A percentile compares a stretch with the other conserved stretches of the same genome.
These are phyloP conservation scores for Drosophila monieri DNA, from an alignment of 2,888 invertebrate genomes.

Conservation along the genomic window DNA sequence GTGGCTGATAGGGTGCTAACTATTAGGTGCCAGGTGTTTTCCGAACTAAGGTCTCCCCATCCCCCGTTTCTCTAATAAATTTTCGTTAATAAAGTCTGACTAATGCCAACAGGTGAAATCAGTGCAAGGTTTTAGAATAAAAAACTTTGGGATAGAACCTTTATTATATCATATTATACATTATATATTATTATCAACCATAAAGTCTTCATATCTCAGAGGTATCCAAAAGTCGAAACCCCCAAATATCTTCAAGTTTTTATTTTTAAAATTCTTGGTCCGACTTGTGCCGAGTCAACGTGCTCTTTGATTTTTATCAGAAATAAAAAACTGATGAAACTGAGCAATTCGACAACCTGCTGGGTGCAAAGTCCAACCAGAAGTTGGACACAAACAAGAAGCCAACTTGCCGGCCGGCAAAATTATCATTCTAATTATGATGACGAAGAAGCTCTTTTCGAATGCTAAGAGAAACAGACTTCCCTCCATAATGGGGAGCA, in stretches of 20 bases:
- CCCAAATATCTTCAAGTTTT: neutral
- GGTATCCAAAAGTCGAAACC: neutral
- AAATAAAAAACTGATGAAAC: slow-evolving; percentile 50
- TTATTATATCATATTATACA: too few species aligned
- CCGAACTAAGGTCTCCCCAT: too few species aligned
- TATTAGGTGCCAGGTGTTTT: neutral
- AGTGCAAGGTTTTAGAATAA: neutral
- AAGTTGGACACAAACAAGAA: slow-evolving; percentile 14
- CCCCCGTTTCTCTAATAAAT: too few species aligned
- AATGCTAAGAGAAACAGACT: neutral
- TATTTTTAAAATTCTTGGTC: neutral
- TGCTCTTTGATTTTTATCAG: slow-evolving; percentile 19
- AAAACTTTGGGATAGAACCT: neutral
- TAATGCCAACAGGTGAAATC: neutral
- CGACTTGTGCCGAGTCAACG: slow-evolving; percentile 22
- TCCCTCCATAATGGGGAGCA: neutral
- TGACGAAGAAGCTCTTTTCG: neutral
- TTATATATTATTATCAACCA: too few species aligned
- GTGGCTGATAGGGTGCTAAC: neutral
- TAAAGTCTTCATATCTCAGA: neutral
- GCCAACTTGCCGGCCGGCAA: slow-evolving; percentile 45
- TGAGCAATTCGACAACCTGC: slow-evolving; percentile 51
- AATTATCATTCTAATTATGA: slow-evolving; percentile 37
- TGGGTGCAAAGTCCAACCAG: slow-evolving; percentile 43
- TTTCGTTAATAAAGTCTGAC: neutral